Percentiles rank a stretch among this genome's conserved stretches.
Evolutionary conservation across 2,797 vertebrate species (phyloP).

Genomic region (Mormyrops attenuatus): DNA sequence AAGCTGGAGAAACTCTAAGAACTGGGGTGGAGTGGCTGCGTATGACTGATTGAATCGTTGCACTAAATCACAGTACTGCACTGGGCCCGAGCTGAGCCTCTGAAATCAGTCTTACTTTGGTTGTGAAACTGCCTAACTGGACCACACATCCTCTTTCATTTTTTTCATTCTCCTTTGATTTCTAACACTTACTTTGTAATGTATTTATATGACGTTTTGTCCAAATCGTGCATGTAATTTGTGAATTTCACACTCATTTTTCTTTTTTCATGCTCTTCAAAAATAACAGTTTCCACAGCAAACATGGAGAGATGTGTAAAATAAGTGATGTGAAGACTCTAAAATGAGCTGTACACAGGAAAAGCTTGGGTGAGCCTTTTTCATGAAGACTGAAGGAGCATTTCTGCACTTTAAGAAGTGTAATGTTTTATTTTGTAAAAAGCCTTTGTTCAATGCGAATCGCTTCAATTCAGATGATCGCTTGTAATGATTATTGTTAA

Average conservation of each 20-base stretch:
- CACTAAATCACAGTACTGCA: slow-evolving; percentile 85
- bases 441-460: slow-evolving; percentile 14
- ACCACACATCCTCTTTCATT: slow-evolving; percentile 57
- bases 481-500: slow-evolving; percentile 15
- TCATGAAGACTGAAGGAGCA: slow-evolving; percentile 75
- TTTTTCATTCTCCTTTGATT: slow-evolving; percentile 64
- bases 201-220: slow-evolving; percentile 89
- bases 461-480: slow-evolving; percentile 4
- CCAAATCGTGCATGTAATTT: slow-evolving; percentile 90
- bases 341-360: slow-evolving; percentile 81
- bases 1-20: slow-evolving; percentile 77
- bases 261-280: slow-evolving; percentile 80
- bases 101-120: slow-evolving; percentile 78
- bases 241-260: slow-evolving; percentile 92
- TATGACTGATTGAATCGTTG: slow-evolving; percentile 72
- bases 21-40: slow-evolving; percentile 66
- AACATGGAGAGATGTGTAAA: slow-evolving; percentile 54
- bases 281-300: neutral
- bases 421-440: slow-evolving; percentile 22
- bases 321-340: slow-evolving; percentile 66
- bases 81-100: slow-evolving; percentile 96
- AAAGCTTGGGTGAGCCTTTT: slow-evolving; percentile 71
- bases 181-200: slow-evolving; percentile 84
- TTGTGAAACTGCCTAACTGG: slow-evolving; percentile 82
- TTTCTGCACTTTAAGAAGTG: slow-evolving; percentile 65